These are phyloP conservation scores for Microcebus griseorufus DNA, from an alignment of 2,113 vertebrate genomes.

Conservation along the genomic window DNA sequence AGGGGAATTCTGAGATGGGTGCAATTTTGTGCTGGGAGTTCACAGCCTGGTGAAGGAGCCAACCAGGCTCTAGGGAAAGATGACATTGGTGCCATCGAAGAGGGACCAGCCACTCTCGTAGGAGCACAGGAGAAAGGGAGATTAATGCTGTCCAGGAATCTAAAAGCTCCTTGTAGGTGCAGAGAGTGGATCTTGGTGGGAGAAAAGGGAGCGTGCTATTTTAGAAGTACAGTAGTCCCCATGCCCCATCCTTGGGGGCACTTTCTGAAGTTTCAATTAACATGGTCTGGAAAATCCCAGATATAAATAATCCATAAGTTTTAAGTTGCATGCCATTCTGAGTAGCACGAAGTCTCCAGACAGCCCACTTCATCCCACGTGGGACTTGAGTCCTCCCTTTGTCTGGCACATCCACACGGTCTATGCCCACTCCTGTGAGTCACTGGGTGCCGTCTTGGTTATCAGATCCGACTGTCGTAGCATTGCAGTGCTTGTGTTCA, in stretches of 20 bases:
- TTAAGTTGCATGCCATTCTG: neutral
- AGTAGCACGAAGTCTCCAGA: neutral
- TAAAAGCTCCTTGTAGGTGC: neutral
- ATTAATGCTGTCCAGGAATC: neutral
- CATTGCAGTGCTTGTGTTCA: neutral
- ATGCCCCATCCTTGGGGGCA: neutral
- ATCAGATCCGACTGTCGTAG: neutral
- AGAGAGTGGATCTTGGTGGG: neutral
- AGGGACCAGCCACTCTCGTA: neutral
- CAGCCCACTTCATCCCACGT: neutral
- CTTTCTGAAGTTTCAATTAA: neutral
- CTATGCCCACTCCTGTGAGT: no score
- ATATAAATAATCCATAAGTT: neutral
- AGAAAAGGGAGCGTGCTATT: neutral
- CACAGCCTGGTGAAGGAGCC: neutral
- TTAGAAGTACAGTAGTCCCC: neutral
- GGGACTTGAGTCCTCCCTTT: neutral
- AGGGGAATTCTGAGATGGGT: neutral
- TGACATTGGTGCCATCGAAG: neutral
- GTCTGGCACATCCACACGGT: neutral
- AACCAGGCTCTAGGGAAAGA: neutral
- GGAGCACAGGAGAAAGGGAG: neutral
- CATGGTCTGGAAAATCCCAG: neutral
- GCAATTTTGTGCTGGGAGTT: neutral
- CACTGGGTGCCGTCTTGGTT: no score